phyloP scores from a whole-genome alignment of 2,888 invertebrate species.

The Drosophila borealis region DNA sequence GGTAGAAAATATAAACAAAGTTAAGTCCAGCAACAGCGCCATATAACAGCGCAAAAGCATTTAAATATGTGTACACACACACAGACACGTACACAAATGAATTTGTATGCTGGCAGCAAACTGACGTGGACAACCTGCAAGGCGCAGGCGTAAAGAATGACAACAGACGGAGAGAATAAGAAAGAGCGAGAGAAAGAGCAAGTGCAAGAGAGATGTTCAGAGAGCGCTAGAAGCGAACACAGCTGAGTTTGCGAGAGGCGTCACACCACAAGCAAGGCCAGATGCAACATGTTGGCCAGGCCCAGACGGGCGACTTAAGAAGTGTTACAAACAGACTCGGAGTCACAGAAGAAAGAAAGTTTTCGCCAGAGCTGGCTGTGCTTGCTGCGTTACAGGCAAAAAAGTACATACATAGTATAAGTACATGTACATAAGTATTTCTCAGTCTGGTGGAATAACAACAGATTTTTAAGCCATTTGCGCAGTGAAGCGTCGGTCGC shows the following conservation, averaged over 20 bases:
- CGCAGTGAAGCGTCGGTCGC: constrained; percentile 68
- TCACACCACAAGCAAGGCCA: background rate
- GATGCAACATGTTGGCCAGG: constrained; percentile 48
- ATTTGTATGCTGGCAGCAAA: constrained; percentile 50
- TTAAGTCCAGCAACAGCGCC: constrained; percentile 30
- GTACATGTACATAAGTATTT: background rate
- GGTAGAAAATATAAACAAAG: constrained; percentile 69
- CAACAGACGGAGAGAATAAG: constrained; percentile 29
- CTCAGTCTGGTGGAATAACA: constrained; percentile 25
- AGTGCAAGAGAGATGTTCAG: constrained; percentile 3
- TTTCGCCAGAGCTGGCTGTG: constrained; percentile 82
- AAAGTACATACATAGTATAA: background rate
- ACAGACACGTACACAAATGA: constrained; percentile 11
- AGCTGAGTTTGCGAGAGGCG: constrained; percentile 21
- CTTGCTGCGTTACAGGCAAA: constrained; percentile 25
- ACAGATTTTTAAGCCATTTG: constrained; percentile 51
- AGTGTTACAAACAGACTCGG: constrained; percentile 77
- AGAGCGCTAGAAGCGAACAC: constrained; percentile 26
- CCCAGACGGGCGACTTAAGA: constrained; percentile 77
- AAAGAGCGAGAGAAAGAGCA: background rate
- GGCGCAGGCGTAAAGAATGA: constrained; percentile 72
- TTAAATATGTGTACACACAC: constrained; percentile 11
- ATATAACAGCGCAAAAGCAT: constrained; percentile 51
- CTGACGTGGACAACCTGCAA: constrained; percentile 64
- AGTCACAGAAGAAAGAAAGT: constrained; percentile 84